A percentile compares a stretch with the other conserved stretches of the same genome.
These are phyloP conservation scores for Digitonthophagus gazella DNA, from an alignment of 2,888 invertebrate species.

Conservation along the genomic window DNA sequence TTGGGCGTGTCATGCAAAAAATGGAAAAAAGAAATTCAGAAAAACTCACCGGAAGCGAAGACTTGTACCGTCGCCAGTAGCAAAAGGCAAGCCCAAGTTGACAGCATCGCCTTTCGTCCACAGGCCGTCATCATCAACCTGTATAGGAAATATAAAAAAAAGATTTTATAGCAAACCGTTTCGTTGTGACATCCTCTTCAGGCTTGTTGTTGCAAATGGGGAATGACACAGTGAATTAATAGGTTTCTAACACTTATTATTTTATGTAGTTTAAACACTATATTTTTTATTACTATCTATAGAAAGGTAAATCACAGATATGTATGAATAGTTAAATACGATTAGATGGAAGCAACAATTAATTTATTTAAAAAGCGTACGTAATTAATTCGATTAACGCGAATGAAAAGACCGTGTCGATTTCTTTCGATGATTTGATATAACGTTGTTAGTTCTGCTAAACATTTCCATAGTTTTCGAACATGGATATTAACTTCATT, in stretches of 20 bases:
- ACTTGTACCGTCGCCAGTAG: constrained; percentile 47
- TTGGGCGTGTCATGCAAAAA: not conserved
- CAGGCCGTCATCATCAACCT: constrained; percentile 46
- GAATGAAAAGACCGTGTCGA: not conserved
- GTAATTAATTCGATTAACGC: not conserved
- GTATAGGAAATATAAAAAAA: constrained; percentile 37
- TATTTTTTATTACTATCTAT: not conserved
- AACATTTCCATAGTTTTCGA: constrained; percentile 34
- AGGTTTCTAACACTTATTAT: constrained; percentile 9
- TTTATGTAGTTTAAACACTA: too few species aligned
- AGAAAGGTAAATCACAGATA: constrained; percentile 10
- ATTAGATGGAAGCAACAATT: not conserved
- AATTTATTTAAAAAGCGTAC: not conserved
- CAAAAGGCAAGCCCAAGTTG: constrained; percentile 43
- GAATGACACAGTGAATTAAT: constrained; percentile 24
- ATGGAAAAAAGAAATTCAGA: not conserved
- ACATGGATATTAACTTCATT: not conserved
- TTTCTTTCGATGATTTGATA: constrained; percentile 39
- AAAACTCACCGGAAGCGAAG: constrained; percentile 49
- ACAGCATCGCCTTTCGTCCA: constrained; percentile 36
- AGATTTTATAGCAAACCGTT: constrained; percentile 43
- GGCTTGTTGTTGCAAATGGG: not conserved
- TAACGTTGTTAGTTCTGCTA: constrained; percentile 35
- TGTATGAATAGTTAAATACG: not conserved
- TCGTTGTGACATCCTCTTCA: constrained; percentile 32